Evolutionary conservation across 2,797 vertebrate species (phyloP), one percentile per base, ranked within the genome.

Genomic region (Oreochromis grahami): DNA sequence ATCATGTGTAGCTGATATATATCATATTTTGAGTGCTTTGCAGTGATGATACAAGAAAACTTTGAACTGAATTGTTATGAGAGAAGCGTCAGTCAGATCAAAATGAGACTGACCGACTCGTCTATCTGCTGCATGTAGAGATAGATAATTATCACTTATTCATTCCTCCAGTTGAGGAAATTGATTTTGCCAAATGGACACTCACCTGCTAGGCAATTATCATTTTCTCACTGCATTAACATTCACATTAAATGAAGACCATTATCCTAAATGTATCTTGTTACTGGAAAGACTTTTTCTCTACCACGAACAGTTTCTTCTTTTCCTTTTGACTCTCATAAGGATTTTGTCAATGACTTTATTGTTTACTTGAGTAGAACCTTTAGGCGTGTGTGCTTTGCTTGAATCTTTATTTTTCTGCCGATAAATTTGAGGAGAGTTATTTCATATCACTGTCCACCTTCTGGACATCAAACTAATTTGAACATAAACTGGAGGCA

Each of bases 221-320:
- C 5, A 2, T 43, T 43, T 43, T 70, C 21, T 41, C 38, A 14
- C n/a, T 41, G 38, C 68, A 50, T 1, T 32, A 74, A 32, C 24
- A 74, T 32, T 50, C 10, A n/a, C 43, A 19, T 50, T 0, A 50
- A 74, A 50, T 2, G 43, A 32, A 0, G 15, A 7, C 5, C 10
- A 32, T 29, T 3, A 48, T 74, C 70, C 7, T 50, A 19, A 50
- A 74, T 32, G 1, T n/a, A 32, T 8, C 10, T 32, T n/a, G 45
- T 50, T 74, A 50, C 26, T n/a, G 70, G 70, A 74, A 74, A 74
- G 26, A 32, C 5, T 26, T 29, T 32, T 48, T 50, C 65, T 70
- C 41, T 1, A 45, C 21, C 15, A 7, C 1, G 14, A 29, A 24
- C 65, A 0, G 24, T 38, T 65, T 43, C 63, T 68, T 41, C 63